Conservation (phyloP, 2,888 invertebrate species). For the Ormyrus thymus region DNA sequence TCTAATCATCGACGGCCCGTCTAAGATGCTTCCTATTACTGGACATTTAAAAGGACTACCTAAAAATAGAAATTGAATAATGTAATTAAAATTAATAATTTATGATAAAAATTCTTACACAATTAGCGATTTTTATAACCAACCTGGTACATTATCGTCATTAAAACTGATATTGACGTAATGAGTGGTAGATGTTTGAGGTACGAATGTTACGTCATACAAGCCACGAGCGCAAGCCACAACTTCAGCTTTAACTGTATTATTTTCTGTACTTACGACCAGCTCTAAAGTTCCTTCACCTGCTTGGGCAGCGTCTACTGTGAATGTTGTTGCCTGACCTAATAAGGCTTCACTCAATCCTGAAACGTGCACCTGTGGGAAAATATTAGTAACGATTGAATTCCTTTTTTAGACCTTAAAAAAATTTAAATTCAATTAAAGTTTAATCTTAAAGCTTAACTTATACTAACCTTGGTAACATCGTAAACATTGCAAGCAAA, state of each 20-base stretch:
- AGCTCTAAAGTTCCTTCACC: slow-evolving; percentile 95
- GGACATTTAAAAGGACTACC: slow-evolving; percentile 92
- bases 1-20: slow-evolving; percentile 71
- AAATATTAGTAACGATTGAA: neutral
- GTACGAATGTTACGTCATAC: slow-evolving; percentile 94
- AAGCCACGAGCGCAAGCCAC: slow-evolving; percentile 92
- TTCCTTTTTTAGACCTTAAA: too few species aligned
- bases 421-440: too few species aligned
- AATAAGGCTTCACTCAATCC: slow-evolving; percentile 74
- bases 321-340: slow-evolving; percentile 92
- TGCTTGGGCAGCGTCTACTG: slow-evolving; percentile 95
- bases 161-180: slow-evolving; percentile 96
- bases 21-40: slow-evolving; percentile 76
- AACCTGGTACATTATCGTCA: slow-evolving; percentile 88
- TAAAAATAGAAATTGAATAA: slow-evolving; percentile 57
- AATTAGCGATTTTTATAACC: neutral
- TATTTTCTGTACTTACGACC: slow-evolving; percentile 92
- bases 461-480: slow-evolving; percentile 82
- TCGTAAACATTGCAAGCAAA: slow-evolving; percentile 97
- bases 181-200: slow-evolving; percentile 91
- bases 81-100: neutral
- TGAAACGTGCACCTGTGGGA: slow-evolving; percentile 69
- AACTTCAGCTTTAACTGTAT: slow-evolving; percentile 92
- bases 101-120: neutral
- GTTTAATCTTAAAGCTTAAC: neutral